Evolutionary conservation across 2,888 invertebrate species (phyloP).

Genomic region (Agrotis clavis): DNA sequence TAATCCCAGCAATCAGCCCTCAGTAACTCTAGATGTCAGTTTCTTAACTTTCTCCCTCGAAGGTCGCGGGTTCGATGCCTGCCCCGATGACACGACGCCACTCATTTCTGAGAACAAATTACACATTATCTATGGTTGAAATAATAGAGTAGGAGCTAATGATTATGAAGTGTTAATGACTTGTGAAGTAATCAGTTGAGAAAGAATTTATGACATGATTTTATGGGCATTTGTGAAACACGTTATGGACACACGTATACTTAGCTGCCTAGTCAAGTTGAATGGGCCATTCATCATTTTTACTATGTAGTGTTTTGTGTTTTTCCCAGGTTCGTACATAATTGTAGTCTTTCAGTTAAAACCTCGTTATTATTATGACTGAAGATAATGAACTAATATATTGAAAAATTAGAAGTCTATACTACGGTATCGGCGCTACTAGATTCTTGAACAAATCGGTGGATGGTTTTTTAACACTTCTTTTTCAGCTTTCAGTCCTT

Average conservation of each 20-base stretch:
- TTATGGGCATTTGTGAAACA: constrained; percentile 30
- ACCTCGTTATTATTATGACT: too few species aligned
- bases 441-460: too few species aligned
- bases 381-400: too few species aligned
- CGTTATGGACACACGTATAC: not conserved
- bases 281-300: constrained; percentile 13
- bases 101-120: constrained; percentile 71
- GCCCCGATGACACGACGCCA: constrained; percentile 67
- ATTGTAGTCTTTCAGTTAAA: not conserved
- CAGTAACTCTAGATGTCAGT: constrained; percentile 73
- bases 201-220: constrained; percentile 11
- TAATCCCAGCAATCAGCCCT: constrained; percentile 62
- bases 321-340: not conserved
- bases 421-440: too few species aligned
- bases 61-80: constrained; percentile 77
- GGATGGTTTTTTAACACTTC: too few species aligned
- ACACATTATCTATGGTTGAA: constrained; percentile 53
- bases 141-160: constrained; percentile 27
- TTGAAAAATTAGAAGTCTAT: not conserved
- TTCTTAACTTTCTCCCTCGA: constrained; percentile 76
- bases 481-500: too few species aligned
- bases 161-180: constrained; percentile 48
- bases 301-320: not conserved
- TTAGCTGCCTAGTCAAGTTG: not conserved
- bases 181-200: constrained; percentile 34